A percentile compares a stretch with the other conserved stretches of the same genome.
Evolutionary conservation across 2,113 vertebrate species (phyloP).

Genomic region (Edolisoma coerulescens): DNA sequence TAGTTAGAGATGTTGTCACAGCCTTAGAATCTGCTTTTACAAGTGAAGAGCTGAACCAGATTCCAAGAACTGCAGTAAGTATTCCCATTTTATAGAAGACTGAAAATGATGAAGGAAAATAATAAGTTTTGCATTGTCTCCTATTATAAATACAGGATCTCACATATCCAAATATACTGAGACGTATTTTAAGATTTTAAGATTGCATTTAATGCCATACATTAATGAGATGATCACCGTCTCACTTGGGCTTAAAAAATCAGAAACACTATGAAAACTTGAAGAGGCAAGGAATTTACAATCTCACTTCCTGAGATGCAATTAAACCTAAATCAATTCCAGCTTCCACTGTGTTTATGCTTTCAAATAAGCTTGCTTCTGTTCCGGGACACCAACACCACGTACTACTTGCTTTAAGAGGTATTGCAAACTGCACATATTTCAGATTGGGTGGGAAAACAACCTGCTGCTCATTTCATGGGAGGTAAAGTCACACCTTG

Average conservation of each 20-base stretch:
- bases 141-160: neutral
- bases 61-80: constrained; percentile 67
- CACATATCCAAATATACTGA: neutral
- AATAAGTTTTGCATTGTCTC: neutral
- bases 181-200: neutral
- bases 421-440: neutral
- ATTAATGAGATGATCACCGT: neutral
- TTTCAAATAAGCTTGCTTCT: neutral
- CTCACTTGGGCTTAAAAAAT: neutral
- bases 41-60: constrained; percentile 71
- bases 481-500: neutral
- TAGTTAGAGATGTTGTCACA: constrained; percentile 89
- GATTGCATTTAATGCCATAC: neutral
- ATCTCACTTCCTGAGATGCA: neutral
- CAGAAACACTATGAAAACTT: neutral
- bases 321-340: neutral
- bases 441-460: neutral
- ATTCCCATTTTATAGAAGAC: constrained; percentile 78
- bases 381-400: neutral
- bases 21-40: constrained; percentile 88
- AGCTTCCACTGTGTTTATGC: neutral
- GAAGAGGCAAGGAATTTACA: neutral
- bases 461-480: rapidly evolving
- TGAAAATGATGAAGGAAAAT: neutral
- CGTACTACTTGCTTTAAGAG: neutral